phyloP scores from a whole-genome alignment of 2,888 invertebrate genomes.

The Meloe dianella region DNA sequence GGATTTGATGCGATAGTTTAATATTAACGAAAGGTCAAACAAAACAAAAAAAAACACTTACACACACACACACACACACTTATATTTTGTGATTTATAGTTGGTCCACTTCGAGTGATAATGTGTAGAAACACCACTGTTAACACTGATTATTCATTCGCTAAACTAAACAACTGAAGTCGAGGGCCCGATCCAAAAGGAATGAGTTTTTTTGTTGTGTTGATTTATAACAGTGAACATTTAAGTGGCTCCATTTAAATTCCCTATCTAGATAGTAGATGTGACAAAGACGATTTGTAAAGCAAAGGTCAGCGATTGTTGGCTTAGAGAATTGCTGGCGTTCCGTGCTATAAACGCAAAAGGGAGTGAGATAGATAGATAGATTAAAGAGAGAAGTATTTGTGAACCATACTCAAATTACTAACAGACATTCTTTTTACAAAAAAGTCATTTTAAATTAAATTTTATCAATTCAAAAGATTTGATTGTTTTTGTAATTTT shows the following conservation, averaged over 20 bases:
- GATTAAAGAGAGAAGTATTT: neutral
- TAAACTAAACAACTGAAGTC: neutral
- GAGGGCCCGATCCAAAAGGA: too few relatives aligned
- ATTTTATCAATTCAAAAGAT: neutral
- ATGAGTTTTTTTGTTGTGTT: neutral
- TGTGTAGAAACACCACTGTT: too few relatives aligned
- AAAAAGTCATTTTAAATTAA: slow-evolving; percentile 14
- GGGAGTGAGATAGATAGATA: neutral
- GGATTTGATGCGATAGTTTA: neutral
- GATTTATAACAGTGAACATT: neutral
- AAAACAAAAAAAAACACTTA: too few relatives aligned
- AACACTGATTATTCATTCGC: too few relatives aligned
- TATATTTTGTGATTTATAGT: too few relatives aligned
- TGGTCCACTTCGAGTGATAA: too few relatives aligned
- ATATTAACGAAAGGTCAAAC: neutral
- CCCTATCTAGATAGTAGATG: neutral
- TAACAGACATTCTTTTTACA: too few relatives aligned
- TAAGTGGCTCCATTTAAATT: slow-evolving; percentile 11
- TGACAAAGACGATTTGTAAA: slow-evolving; percentile 15
- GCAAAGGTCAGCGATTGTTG: slow-evolving; percentile 17
- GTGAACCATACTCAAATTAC: too few relatives aligned
- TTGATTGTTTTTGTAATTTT: neutral
- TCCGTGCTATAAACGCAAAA: neutral
- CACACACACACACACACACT: too few relatives aligned
- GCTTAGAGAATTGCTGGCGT: neutral